Percentiles rank a stretch among this genome's conserved stretches.
Conservation (phyloP, 1,140 invertebrate species). For the Meloidogyne chitwoodi region DNA sequence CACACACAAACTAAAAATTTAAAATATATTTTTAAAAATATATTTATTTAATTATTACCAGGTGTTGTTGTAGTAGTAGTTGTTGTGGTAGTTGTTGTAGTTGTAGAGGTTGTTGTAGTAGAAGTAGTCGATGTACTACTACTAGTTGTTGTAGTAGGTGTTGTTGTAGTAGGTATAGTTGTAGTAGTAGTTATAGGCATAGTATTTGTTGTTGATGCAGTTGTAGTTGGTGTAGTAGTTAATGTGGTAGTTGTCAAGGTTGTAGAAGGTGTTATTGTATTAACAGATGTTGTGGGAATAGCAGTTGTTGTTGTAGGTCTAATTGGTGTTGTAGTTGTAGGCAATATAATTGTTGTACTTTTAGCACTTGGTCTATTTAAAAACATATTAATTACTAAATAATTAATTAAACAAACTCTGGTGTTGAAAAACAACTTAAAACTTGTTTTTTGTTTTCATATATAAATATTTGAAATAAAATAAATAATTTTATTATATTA, state of each 20-base stretch:
- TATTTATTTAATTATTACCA: neutral
- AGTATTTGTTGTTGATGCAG: neutral
- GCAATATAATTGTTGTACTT: neutral
- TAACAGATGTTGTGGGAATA: neutral
- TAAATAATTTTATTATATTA: neutral
- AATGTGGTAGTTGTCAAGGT: neutral
- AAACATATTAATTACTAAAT: neutral
- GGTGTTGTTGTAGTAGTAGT: neutral
- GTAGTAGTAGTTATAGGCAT: neutral
- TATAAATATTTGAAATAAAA: neutral
- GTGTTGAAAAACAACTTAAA: neutral
- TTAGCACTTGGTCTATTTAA: neutral
- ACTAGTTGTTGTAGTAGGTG: neutral
- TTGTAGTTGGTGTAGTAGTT: neutral
- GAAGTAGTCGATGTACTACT: neutral
- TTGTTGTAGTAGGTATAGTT: neutral
- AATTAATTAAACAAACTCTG: neutral
- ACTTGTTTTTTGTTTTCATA: neutral
- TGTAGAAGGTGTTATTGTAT: neutral
- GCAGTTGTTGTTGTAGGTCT: neutral
- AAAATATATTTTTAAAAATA: neutral
- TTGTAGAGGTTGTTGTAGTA: neutral
- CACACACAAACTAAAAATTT: neutral
- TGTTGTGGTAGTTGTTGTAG: neutral
- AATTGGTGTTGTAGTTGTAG: neutral